phyloP scores from a whole-genome alignment of 1,140 invertebrate species.

The Streblospio benedicti region DNA sequence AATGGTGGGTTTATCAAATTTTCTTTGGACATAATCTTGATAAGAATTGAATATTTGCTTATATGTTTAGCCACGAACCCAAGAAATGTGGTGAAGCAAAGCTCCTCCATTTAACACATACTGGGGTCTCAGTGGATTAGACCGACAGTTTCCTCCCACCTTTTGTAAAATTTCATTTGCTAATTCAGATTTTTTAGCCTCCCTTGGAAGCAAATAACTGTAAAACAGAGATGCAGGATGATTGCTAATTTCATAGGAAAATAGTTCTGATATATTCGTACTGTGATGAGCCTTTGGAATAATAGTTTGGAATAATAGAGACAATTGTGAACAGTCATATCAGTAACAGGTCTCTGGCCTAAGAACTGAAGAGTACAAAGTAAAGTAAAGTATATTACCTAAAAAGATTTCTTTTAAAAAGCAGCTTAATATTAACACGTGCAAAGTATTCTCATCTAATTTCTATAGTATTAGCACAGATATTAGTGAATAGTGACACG shows the following conservation, averaged over 20 bases:
- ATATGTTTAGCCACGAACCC: not conserved
- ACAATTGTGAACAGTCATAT: too few species aligned
- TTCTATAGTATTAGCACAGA: too few species aligned
- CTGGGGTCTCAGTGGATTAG: too few species aligned
- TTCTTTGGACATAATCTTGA: not conserved
- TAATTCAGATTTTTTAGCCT: not conserved
- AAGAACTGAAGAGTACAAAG: too few species aligned
- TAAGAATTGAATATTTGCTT: not conserved
- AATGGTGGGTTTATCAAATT: conserved; percentile 4
- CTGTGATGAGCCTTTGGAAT: conserved; percentile 10
- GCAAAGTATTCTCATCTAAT: too few species aligned
- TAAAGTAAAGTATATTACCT: too few species aligned
- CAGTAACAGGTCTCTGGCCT: too few species aligned
- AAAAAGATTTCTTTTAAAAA: too few species aligned
- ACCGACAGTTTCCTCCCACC: too few species aligned
- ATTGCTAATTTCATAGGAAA: conserved; percentile 7
- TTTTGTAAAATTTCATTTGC: conserved; percentile 3
- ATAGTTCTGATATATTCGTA: not conserved
- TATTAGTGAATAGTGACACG: too few species aligned
- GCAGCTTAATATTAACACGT: too few species aligned
- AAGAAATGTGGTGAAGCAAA: conserved; percentile 5
- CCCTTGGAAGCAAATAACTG: not conserved
- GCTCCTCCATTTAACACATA: conserved; percentile 16
- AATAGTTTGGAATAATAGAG: too few species aligned
- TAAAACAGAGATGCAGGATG: conserved; percentile 10